Evolutionary conservation across 2,797 vertebrate genomes (phyloP).

Genomic region (Sebastes vulpes): DNA sequence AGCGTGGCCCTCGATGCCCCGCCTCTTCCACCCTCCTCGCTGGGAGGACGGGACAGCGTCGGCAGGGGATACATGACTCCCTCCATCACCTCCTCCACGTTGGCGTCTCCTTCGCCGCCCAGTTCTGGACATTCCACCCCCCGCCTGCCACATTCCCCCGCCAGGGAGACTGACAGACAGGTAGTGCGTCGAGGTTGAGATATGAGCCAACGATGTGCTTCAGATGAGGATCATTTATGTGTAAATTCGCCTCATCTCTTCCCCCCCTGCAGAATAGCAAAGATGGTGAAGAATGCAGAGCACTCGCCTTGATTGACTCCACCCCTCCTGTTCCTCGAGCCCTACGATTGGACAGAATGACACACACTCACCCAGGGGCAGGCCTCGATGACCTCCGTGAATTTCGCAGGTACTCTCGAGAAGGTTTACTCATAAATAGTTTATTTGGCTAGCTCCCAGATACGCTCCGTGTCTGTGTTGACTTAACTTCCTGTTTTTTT

Average conservation of each 20-base stretch:
- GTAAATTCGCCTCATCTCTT: not conserved
- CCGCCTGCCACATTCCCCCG: constrained; percentile 90
- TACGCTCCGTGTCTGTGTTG: not conserved
- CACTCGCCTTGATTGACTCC: constrained; percentile 91
- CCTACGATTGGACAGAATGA: constrained; percentile 92
- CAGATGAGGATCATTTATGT: not conserved
- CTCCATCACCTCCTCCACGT: constrained; percentile 92
- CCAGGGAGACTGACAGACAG: constrained; percentile 89
- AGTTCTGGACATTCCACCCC: constrained; percentile 94
- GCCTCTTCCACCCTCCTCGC: constrained; percentile 81
- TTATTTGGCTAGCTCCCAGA: not conserved
- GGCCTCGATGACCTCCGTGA: constrained; percentile 92
- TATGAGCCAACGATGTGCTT: not conserved
- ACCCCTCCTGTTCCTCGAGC: constrained; percentile 90
- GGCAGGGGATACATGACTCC: constrained; percentile 91
- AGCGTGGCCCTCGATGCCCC: constrained; percentile 89
- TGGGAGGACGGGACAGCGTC: constrained; percentile 83
- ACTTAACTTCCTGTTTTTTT: not conserved
- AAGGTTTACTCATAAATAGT: not conserved
- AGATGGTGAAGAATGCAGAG: constrained; percentile 90
- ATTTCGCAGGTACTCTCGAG: constrained; percentile 82
- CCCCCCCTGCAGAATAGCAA: constrained; percentile 88
- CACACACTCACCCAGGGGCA: constrained; percentile 91
- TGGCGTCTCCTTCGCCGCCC: constrained; percentile 92
- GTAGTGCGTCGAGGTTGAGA: constrained; percentile 46